Evolutionary conservation across 2,797 vertebrate species (phyloP).

Genomic region (Gorsachius magnificus): DNA sequence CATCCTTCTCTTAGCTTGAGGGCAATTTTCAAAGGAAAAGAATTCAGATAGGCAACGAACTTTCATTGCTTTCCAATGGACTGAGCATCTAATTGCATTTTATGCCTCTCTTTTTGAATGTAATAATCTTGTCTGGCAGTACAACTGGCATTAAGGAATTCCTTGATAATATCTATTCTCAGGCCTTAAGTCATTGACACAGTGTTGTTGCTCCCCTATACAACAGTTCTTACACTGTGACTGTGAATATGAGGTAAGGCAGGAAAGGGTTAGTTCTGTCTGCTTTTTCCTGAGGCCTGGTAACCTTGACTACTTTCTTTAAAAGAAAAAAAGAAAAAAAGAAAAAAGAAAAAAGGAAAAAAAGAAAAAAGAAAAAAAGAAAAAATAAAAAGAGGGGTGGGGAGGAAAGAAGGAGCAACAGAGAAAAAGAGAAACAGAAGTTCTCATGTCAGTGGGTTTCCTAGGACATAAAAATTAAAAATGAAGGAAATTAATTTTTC

Average conservation of each 20-base stretch:
- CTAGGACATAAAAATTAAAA: conserved; percentile 63
- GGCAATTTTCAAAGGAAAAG: not conserved
- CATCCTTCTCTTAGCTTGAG: not conserved
- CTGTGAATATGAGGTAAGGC: not conserved
- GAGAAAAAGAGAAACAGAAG: not conserved
- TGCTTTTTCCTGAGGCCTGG: not conserved
- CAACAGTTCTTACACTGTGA: not conserved
- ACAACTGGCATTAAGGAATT: not conserved
- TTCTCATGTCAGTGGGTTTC: not conserved
- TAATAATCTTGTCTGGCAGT: not conserved
- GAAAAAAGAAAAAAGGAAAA: fast-evolving
- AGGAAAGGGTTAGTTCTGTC: not conserved
- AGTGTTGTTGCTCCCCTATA: not conserved
- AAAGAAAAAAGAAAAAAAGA: fast-evolving
- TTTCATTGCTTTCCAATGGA: not conserved
- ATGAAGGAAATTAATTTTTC: conserved; percentile 67
- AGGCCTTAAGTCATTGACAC: not conserved
- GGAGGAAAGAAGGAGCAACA: not conserved
- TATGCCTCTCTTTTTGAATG: not conserved
- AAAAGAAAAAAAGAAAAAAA: fast-evolving
- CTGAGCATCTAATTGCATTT: not conserved
- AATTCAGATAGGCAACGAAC: not conserved
- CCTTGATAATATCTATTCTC: not conserved
- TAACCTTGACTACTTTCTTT: not conserved
- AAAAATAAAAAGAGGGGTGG: fast-evolving